phyloP scores from a whole-genome alignment of 2,888 invertebrate genomes.

The Pseudococcus viburni region DNA sequence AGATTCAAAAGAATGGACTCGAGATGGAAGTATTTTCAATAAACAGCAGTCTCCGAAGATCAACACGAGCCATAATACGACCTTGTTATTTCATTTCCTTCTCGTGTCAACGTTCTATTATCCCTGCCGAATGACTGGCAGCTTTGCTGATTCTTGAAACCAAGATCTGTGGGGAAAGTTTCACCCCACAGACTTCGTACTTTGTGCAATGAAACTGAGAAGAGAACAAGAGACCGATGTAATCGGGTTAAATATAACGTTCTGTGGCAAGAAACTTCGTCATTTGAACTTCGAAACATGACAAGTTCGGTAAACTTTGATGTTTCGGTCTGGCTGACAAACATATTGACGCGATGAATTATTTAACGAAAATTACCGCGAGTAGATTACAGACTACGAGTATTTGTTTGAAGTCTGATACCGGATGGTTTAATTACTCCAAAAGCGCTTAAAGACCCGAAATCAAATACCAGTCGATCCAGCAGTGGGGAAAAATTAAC shows the following conservation, averaged over 20 bases:
- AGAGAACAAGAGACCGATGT: neutral
- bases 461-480: neutral
- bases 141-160: neutral
- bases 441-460: neutral
- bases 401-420: slow-evolving; percentile 1
- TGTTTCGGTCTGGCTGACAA: slow-evolving; percentile 16
- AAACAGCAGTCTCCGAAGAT: neutral
- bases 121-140: slow-evolving; percentile 10
- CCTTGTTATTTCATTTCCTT: slow-evolving; percentile 41
- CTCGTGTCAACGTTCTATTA: slow-evolving; percentile 44
- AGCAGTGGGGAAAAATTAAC: neutral
- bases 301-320: slow-evolving; percentile 49
- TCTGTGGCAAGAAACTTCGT: neutral
- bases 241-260: slow-evolving; percentile 9
- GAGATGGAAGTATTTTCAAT: neutral
- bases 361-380: neutral
- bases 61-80: neutral
- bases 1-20: neutral
- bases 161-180: neutral
- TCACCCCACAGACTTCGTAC: neutral
- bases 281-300: slow-evolving; percentile 13
- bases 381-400: neutral
- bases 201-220: neutral
- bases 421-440: neutral
- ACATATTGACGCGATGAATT: slow-evolving; percentile 12